Conservation (phyloP, 1,140 invertebrate species). For the Papilio helenus region DNA sequence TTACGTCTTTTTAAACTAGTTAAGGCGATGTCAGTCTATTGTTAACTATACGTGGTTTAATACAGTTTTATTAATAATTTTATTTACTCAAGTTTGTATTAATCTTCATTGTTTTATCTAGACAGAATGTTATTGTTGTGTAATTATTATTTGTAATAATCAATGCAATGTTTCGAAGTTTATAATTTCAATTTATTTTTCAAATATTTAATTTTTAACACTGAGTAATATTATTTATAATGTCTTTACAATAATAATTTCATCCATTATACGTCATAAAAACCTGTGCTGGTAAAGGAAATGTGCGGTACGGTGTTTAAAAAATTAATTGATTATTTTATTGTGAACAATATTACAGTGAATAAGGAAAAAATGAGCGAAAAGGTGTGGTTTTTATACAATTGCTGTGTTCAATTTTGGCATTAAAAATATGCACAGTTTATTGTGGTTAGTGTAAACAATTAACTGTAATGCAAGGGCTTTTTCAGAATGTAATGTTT, state of each 20-base stretch:
- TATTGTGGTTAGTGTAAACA: too few species aligned
- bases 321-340: background rate
- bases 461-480: too few species aligned
- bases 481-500: too few species aligned
- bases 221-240: background rate
- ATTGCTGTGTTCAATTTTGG: background rate
- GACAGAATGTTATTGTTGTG: too few species aligned
- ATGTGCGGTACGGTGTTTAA: conserved; percentile 43
- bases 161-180: too few species aligned
- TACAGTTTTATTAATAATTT: too few species aligned
- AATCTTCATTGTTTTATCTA: too few species aligned
- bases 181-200: too few species aligned
- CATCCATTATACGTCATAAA: background rate
- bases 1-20: background rate
- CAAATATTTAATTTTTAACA: background rate
- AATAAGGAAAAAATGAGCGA: background rate
- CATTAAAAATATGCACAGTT: too few species aligned
- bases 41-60: background rate
- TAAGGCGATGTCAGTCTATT: background rate
- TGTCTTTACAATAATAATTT: background rate
- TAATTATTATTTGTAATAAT: too few species aligned
- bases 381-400: background rate
- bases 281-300: background rate
- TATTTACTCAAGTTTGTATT: background rate
- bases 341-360: background rate